These are phyloP conservation scores for Chelonus formosanus DNA, from an alignment of 2,888 invertebrate species.

Conservation along the genomic window DNA sequence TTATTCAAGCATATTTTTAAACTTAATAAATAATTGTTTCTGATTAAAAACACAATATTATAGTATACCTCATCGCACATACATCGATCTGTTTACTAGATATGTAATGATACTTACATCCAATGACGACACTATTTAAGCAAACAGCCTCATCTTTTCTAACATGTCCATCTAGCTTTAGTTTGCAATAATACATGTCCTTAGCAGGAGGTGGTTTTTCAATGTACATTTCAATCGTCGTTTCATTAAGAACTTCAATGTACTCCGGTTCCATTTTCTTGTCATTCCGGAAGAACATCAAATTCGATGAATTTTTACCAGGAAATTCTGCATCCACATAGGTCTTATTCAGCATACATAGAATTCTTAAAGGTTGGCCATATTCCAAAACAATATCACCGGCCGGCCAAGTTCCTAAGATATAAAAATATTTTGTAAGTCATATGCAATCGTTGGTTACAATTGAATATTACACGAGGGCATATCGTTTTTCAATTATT, in stretches of 20 bases:
- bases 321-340: slow-evolving; percentile 61
- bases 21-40: too few relatives aligned
- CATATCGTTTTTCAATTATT: slow-evolving; percentile 1
- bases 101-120: slow-evolving; percentile 66
- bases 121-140: slow-evolving; percentile 69
- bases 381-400: slow-evolving; percentile 70
- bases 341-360: slow-evolving; percentile 70
- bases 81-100: too few relatives aligned
- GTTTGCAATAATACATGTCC: slow-evolving; percentile 69
- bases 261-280: slow-evolving; percentile 62
- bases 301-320: slow-evolving; percentile 67
- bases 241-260: slow-evolving; percentile 70
- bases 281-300: slow-evolving; percentile 66
- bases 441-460: slow-evolving; percentile 22
- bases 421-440: slow-evolving; percentile 31
- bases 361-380: slow-evolving; percentile 72
- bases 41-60: too few relatives aligned
- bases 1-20: too few relatives aligned
- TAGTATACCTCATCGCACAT: too few relatives aligned
- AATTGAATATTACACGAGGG: slow-evolving; percentile 2
- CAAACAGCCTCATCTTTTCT: slow-evolving; percentile 64
- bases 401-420: slow-evolving; percentile 65
- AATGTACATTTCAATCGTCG: slow-evolving; percentile 71
- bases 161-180: slow-evolving; percentile 56
- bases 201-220: slow-evolving; percentile 68